Base-by-base conservation (phyloP, 2,888 invertebrate species). In the Hybos culiciformis region DNA sequence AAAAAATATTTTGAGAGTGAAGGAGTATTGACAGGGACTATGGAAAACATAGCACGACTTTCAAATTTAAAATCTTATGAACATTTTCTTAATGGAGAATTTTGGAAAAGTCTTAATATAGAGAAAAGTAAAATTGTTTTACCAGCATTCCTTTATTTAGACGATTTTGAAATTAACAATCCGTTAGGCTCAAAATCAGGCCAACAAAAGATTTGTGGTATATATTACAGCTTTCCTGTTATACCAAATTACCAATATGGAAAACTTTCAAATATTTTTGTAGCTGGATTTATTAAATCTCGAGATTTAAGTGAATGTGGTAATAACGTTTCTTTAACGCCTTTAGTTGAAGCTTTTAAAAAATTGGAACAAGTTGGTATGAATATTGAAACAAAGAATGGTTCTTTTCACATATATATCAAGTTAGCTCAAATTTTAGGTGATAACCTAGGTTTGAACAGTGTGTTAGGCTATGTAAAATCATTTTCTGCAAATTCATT, bases 391-490 rank as follows among this genome's bases (percentile, higher is more conserved):
- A 18, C 14, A 14, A 26, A 31, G 21, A 20, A 39, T 37, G 33
- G 12, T 17, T 21, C 24, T 6, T 29, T 21, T 36, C 24, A 20
- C 12, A 29, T 42, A 14, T 42, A 42, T 23, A 39, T 46, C 26
- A 37, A 39, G 29, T 17, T 43, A 38, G 37, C 37, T 5, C 40
- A 43, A 5, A 23, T 46, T 20, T 34, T 46, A 21, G 43, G 43
- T 19, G 43, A 46, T 17, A 46, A 43, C 24, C 42, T 46, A 15
- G 43, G 37, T 12, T 37, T 46, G 5, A 46, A 46, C 18, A 14
- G 26, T 17, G 26, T 41, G 21, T 17, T 44, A 29, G 36, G 20
- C 12, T 31, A 31, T 21, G 41, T 43, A 9, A 37, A 37, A 37
- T 39, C 37, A 32, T 43, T 42, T 38, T 41, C 44, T 5, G 33